Evolutionary conservation across 1,140 invertebrate species (phyloP).

Genomic region (Scylla paramamosain): DNA sequence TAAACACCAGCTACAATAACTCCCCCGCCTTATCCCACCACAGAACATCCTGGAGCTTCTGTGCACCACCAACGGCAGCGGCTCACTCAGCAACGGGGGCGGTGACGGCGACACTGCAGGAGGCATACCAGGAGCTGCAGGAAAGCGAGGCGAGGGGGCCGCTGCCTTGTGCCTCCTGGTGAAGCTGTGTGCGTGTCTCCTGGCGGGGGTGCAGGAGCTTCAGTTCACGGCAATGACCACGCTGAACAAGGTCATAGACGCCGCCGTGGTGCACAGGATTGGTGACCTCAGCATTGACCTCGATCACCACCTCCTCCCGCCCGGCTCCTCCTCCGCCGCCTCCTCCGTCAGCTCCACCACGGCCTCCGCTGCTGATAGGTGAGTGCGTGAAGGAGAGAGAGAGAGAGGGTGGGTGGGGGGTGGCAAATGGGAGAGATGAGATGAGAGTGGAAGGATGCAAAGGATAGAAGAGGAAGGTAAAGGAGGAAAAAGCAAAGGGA

Average conservation of each 20-base stretch:
- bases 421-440: too few relatives aligned
- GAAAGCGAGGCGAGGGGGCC: conserved; percentile 78
- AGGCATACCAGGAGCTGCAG: background rate
- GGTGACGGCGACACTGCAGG: background rate
- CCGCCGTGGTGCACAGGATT: conserved; percentile 80
- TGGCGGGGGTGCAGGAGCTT: conserved; percentile 83
- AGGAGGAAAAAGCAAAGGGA: background rate
- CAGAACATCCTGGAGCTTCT: conserved; percentile 70
- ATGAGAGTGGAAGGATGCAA: too few relatives aligned
- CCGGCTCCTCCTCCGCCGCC: conserved; percentile 36
- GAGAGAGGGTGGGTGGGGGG: background rate
- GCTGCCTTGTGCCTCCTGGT: conserved; percentile 82
- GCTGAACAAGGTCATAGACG: conserved; percentile 84
- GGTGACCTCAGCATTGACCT: conserved; percentile 66
- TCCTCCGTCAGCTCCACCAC: too few relatives aligned
- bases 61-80: conserved; percentile 33
- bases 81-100: conserved; percentile 21
- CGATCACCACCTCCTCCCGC: conserved; percentile 69
- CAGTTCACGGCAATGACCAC: conserved; percentile 84
- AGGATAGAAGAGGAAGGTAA: too few relatives aligned
- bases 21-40: background rate
- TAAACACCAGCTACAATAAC: too few relatives aligned
- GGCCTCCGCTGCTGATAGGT: too few relatives aligned
- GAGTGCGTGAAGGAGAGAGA: background rate
- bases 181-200: conserved; percentile 82